These are phyloP conservation scores for Drosophila elegans DNA, from an alignment of 1,140 invertebrate genomes.

Conservation along the genomic window DNA sequence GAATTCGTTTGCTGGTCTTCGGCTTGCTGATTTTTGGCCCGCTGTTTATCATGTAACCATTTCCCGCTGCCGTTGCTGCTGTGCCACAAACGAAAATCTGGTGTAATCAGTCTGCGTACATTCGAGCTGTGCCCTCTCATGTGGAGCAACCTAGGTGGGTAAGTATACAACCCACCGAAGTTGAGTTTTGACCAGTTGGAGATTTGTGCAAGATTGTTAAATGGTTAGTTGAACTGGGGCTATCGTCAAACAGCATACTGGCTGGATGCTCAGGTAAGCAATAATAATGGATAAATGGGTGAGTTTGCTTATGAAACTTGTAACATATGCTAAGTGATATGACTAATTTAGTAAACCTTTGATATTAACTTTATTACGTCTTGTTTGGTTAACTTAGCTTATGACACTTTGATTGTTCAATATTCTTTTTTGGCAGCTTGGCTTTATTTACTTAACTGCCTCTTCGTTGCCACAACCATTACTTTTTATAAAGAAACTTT, in stretches of 20 bases:
- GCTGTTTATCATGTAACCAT: slow-evolving; percentile 28
- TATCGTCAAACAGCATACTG: slow-evolving; percentile 40
- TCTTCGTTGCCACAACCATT: not conserved
- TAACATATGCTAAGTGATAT: slow-evolving; percentile 22
- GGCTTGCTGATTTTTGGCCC: slow-evolving; percentile 19
- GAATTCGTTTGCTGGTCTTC: slow-evolving; percentile 25
- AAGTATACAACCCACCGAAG: slow-evolving; percentile 10
- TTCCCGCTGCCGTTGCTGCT: slow-evolving; percentile 11
- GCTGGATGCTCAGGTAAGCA: slow-evolving; percentile 23
- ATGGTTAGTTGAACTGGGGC: slow-evolving; percentile 50
- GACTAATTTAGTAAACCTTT: slow-evolving; percentile 18
- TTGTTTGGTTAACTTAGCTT: slow-evolving; percentile 16
- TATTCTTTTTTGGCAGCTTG: not conserved
- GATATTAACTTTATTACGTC: slow-evolving; percentile 18
- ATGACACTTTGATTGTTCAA: slow-evolving; percentile 1
- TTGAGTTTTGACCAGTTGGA: slow-evolving; percentile 22
- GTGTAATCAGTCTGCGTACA: slow-evolving; percentile 50
- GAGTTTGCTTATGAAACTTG: not conserved
- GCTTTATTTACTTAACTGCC: not conserved
- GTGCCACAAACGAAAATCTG: slow-evolving; percentile 18
- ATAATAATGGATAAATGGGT: slow-evolving; percentile 12
- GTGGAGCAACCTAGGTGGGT: slow-evolving; percentile 35
- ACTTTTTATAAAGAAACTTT: not conserved
- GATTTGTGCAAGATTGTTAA: slow-evolving; percentile 48
- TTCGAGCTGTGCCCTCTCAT: slow-evolving; percentile 49